Evolutionary conservation across 1,140 invertebrate genomes (phyloP).

Genomic region (Lucilia cuprina): DNA sequence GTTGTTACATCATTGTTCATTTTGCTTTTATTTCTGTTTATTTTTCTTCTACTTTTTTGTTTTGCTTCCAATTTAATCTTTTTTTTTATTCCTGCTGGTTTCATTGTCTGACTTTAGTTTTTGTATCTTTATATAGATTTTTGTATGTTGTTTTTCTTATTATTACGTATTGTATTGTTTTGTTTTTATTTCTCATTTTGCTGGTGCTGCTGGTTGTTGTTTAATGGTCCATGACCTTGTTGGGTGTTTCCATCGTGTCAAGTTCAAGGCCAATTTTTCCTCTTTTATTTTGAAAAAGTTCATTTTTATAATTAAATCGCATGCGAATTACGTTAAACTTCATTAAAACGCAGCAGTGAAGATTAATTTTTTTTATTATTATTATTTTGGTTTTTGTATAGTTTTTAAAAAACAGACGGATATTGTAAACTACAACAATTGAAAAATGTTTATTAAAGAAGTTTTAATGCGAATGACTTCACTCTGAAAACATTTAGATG

Average conservation of each 20-base stretch:
- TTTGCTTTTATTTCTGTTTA: constrained; percentile 40
- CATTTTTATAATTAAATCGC: background rate
- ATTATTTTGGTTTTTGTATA: too few relatives aligned
- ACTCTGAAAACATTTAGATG: too few relatives aligned
- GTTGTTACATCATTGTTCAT: constrained; percentile 45
- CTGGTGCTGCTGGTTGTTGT: constrained; percentile 6
- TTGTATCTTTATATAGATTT: background rate
- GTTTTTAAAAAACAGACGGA: too few relatives aligned
- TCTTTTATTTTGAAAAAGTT: background rate
- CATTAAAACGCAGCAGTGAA: background rate
- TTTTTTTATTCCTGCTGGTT: background rate
- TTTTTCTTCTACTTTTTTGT: background rate
- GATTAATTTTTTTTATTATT: background rate
- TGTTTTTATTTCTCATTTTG: background rate
- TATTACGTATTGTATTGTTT: constrained; percentile 25
- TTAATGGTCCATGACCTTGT: constrained; percentile 43
- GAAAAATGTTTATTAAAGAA: too few relatives aligned
- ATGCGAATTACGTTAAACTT: background rate
- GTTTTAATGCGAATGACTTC: too few relatives aligned
- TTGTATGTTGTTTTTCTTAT: constrained; percentile 3
- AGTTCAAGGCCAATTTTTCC: constrained; percentile 47
- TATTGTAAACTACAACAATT: too few relatives aligned
- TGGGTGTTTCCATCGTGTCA: constrained; percentile 37
- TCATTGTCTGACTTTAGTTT: background rate
- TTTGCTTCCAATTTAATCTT: constrained; percentile 13